Conservation (phyloP, 1,140 invertebrate species). For the Macrotrachela quadricornifera region DNA sequence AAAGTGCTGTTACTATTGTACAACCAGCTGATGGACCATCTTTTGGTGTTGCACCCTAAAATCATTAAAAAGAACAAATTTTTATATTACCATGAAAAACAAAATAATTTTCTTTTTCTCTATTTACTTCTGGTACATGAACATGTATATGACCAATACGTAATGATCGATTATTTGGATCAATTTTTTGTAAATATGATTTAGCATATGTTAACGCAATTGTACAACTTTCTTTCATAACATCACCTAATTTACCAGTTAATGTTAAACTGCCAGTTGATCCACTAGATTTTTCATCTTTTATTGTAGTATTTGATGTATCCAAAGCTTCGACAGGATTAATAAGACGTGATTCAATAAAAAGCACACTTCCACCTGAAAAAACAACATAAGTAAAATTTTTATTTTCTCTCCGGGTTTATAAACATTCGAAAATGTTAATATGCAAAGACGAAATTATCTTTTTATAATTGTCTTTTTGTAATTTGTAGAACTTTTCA, state of each 20-base stretch:
- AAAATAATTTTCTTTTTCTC: not conserved
- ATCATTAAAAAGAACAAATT: not conserved
- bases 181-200: conserved; percentile 44
- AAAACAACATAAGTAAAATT: not conserved
- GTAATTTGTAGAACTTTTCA: no score
- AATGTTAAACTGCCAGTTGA: conserved; percentile 40
- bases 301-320: conserved; percentile 12
- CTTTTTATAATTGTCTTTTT: no score
- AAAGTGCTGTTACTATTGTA: conserved; percentile 72
- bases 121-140: conserved; percentile 67
- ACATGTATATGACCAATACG: conserved; percentile 53
- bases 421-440: no score
- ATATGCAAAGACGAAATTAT: no score
- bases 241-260: conserved; percentile 86
- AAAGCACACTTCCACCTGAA: conserved; percentile 67
- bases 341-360: conserved; percentile 59
- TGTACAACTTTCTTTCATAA: conserved; percentile 89
- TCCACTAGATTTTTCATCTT: conserved; percentile 14
- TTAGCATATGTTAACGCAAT: conserved; percentile 81
- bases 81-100: not conserved
- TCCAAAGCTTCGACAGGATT: conserved; percentile 14
- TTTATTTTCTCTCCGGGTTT: no score
- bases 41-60: conserved; percentile 75
- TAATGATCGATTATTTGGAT: conserved; percentile 24
- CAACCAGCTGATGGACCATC: conserved; percentile 90